A percentile compares a stretch with the other conserved stretches of the same genome.
Conservation (phyloP, 2,888 invertebrate species). For the Cephonodes hylas region DNA sequence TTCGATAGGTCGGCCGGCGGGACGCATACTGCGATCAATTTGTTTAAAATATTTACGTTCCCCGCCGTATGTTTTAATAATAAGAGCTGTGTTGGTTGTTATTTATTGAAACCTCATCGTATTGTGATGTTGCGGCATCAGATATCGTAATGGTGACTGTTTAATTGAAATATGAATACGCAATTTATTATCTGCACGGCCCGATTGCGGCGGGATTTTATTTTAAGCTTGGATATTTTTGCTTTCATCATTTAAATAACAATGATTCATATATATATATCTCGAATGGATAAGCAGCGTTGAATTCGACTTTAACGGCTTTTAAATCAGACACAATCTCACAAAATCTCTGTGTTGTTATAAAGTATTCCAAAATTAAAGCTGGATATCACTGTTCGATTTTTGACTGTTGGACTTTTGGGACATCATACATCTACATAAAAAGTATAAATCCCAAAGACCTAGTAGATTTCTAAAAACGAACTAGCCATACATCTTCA, state of each 20-base stretch:
- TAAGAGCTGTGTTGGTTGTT: neutral
- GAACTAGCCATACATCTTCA: too few relatives aligned
- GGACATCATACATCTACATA: too few relatives aligned
- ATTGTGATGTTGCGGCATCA: neutral
- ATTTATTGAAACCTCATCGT: neutral
- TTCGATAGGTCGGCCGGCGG: neutral
- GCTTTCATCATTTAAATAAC: neutral
- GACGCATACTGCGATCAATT: neutral
- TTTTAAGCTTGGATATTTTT: neutral
- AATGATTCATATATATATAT: neutral
- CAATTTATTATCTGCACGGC: neutral
- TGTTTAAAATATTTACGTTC: constrained; percentile 3
- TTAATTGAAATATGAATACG: neutral
- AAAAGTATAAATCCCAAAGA: too few relatives aligned
- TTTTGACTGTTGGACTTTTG: too few relatives aligned
- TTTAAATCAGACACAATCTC: too few relatives aligned
- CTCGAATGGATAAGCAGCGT: too few relatives aligned
- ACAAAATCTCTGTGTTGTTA: too few relatives aligned
- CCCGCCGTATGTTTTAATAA: constrained; percentile 3
- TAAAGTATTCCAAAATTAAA: too few relatives aligned
- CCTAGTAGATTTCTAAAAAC: too few relatives aligned
- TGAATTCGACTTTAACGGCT: too few relatives aligned
- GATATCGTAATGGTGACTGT: neutral
- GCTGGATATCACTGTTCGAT: too few relatives aligned
- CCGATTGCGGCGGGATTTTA: neutral